Evolutionary conservation across 1,140 invertebrate genomes (phyloP).

Genomic region (Bombus pyrosoma): DNA sequence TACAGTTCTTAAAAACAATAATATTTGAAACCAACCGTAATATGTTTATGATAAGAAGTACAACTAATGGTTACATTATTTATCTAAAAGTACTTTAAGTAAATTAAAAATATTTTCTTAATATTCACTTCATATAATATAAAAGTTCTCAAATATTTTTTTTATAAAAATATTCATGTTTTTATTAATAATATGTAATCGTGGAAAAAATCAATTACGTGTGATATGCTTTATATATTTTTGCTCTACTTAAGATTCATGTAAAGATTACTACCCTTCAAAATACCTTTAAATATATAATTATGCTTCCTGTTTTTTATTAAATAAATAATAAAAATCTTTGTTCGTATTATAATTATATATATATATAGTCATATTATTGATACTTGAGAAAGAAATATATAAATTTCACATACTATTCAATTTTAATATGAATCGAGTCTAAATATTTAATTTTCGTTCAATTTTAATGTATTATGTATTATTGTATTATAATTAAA

Average conservation of each 20-base stretch:
- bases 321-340: not conserved
- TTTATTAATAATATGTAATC: not conserved
- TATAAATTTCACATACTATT: not conserved
- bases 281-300: not conserved
- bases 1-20: not conserved
- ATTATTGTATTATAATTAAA: not conserved
- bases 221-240: not conserved
- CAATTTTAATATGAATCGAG: not conserved
- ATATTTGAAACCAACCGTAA: too few species aligned
- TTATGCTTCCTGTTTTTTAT: not conserved
- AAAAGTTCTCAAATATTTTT: not conserved
- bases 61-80: not conserved
- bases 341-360: not conserved
- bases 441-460: not conserved
- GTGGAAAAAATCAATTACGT: slow-evolving; percentile 23
- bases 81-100: not conserved
- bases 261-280: not conserved
- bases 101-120: not conserved
- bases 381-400: not conserved
- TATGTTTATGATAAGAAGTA: not conserved
- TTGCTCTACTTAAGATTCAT: not conserved
- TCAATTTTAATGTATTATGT: not conserved
- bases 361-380: not conserved
- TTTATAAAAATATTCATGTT: not conserved
- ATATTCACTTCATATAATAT: not conserved